Base-by-base conservation (phyloP, 2,113 vertebrate species). In the Ammodytes dubius region DNA sequence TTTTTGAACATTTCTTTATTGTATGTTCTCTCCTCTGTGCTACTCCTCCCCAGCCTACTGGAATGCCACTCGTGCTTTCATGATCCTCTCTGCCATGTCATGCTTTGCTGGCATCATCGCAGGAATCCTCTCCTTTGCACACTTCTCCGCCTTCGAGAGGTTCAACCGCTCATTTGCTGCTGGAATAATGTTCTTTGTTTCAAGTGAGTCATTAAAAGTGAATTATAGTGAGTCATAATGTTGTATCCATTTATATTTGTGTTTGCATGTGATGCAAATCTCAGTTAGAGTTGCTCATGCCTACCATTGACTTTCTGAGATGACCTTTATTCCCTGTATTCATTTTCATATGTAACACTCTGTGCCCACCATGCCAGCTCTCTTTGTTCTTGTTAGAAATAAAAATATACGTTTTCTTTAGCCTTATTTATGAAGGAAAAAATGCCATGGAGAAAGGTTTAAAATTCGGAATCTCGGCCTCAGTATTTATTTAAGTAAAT, bases 1-100 rank as follows among this genome's bases (percentile, higher is more conserved):
- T 39, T 40, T 0, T 4, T 40, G 6, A 4, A 6, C 7, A 66
- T 46, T 19, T 42, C 11, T 70, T 58, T 17, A n/a, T 27, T 27
- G 1, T 46, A 3, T 43, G 63, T n/a, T 65, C 11, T 69, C 42
- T 76, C 6, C 14, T 43, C 66, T 56, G 4, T 49, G 80, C 12
- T 37, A 39, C 66, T 65, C 56, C 14, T 71, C 57, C 66, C 50
- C 79, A 97, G 97, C 96, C 0, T 98, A 97, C 87, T 97, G 96
- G 97, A 98, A 97, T 4, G 96, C 97, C 61, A 97, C 96, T 2
- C 94, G 97, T 5, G 97, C 96, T 66, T 97, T 97, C 92, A 98
- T 97, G 97, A 97, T 98, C 93, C 95, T 97, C 67, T 96, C 97
- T 0, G 94, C 96, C 58, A 94, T 97, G 94, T 95, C 95, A 0